Evolutionary conservation across 2,888 invertebrate species (phyloP).

Genomic region (Lithophane semibrunnea): DNA sequence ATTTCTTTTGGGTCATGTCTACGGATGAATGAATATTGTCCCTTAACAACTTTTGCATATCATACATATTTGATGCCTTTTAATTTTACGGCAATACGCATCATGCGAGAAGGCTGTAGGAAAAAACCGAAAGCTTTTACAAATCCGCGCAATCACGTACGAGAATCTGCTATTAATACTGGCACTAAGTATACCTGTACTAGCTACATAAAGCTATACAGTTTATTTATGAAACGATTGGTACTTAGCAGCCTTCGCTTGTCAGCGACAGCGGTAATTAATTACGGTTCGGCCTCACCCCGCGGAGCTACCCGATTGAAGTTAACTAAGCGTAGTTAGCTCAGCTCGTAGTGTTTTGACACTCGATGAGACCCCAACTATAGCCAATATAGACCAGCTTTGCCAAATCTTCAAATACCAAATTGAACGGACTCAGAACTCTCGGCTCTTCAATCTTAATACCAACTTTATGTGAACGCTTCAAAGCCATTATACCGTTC

Average conservation of each 20-base stretch:
- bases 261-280: conserved; percentile 87
- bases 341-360: conserved; percentile 80
- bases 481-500: conserved; percentile 59
- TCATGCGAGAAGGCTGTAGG: not conserved
- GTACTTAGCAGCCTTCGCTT: conserved; percentile 83
- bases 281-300: conserved; percentile 82
- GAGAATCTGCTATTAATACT: conserved; percentile 47
- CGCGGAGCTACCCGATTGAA: conserved; percentile 77
- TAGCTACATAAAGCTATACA: conserved; percentile 61
- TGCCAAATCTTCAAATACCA: conserved; percentile 49
- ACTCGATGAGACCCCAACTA: conserved; percentile 71
- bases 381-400: conserved; percentile 35
- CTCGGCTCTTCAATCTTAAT: conserved; percentile 53
- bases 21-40: conserved; percentile 57
- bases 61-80: conserved; percentile 27
- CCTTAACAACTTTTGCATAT: conserved; percentile 38
- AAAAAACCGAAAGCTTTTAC: conserved; percentile 32
- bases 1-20: conserved; percentile 67
- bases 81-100: conserved; percentile 12
- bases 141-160: conserved; percentile 43
- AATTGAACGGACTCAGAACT: conserved; percentile 30
- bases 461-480: conserved; percentile 56
- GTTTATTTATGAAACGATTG: conserved; percentile 81
- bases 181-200: conserved; percentile 48
- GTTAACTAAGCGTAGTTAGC: conserved; percentile 83